These are phyloP conservation scores for Drosophila prolongata DNA, from an alignment of 2,888 invertebrate species.

Conservation along the genomic window DNA sequence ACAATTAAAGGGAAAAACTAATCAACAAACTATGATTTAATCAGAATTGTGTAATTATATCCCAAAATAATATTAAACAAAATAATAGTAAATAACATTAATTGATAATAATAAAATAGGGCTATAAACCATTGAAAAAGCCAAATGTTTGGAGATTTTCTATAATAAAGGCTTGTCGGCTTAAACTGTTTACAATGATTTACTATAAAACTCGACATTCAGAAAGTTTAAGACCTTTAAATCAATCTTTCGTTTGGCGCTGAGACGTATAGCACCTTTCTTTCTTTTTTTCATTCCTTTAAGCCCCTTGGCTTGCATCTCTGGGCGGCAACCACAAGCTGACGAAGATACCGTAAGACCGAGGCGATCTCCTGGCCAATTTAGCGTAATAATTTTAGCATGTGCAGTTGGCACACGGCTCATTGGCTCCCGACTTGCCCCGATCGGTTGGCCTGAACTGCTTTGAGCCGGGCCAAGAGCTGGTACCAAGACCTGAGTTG, in stretches of 20 bases:
- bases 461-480: slow-evolving; percentile 28
- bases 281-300: too few relatives aligned
- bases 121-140: too few relatives aligned
- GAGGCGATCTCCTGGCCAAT: slow-evolving; percentile 61
- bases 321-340: slow-evolving; percentile 29
- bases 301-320: slow-evolving; percentile 6
- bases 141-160: too few relatives aligned
- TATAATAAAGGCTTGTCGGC: too few relatives aligned
- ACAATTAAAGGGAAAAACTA: too few relatives aligned
- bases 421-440: slow-evolving; percentile 37
- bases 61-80: neutral
- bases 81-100: too few relatives aligned
- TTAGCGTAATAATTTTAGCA: slow-evolving; percentile 74
- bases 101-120: too few relatives aligned
- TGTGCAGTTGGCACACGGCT: slow-evolving; percentile 69
- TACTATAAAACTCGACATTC: neutral
- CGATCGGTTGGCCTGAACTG: slow-evolving; percentile 45
- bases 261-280: neutral
- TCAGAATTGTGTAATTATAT: too few relatives aligned
- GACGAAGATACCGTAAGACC: slow-evolving; percentile 40
- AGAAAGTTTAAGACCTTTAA: neutral
- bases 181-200: neutral
- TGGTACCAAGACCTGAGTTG: slow-evolving; percentile 52
- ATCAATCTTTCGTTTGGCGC: slow-evolving; percentile 8
- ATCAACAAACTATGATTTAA: too few relatives aligned